These are phyloP conservation scores for Luperina testacea DNA, from an alignment of 2,888 invertebrate species.

Conservation along the genomic window DNA sequence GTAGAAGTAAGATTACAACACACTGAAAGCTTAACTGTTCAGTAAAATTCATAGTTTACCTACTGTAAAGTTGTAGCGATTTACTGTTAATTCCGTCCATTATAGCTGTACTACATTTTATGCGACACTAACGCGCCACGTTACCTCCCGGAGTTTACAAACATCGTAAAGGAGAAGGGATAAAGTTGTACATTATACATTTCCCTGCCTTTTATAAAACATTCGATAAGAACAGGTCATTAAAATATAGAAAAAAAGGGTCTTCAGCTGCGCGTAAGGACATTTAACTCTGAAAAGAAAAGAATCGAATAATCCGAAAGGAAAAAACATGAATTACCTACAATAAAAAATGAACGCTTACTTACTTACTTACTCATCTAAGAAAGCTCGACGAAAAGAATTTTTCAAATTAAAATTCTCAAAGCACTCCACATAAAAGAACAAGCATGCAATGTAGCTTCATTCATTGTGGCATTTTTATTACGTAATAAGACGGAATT, in stretches of 20 bases:
- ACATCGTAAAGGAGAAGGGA: slow-evolving; percentile 33
- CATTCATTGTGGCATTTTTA: slow-evolving; percentile 83
- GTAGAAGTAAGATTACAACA: slow-evolving; percentile 6
- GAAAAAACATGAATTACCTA: slow-evolving; percentile 54
- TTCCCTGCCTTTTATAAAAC: slow-evolving; percentile 14
- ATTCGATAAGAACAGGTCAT: slow-evolving; percentile 13
- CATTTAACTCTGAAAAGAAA: slow-evolving; percentile 41
- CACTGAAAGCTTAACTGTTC: slow-evolving; percentile 14
- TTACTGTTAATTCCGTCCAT: slow-evolving; percentile 44
- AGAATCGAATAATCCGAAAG: slow-evolving; percentile 47
- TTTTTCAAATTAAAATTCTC: slow-evolving; percentile 79
- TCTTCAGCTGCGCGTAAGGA: slow-evolving; percentile 27
- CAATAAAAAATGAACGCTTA: slow-evolving; percentile 58
- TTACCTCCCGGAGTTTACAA: slow-evolving; percentile 39
- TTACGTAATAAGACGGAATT: slow-evolving; percentile 82
- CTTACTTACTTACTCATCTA: slow-evolving; percentile 57
- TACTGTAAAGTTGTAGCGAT: slow-evolving; percentile 38
- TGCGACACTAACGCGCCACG: slow-evolving; percentile 28
- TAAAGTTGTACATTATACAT: slow-evolving; percentile 23
- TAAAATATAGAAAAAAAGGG: slow-evolving; percentile 33
- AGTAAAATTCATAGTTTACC: slow-evolving; percentile 32
- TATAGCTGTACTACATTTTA: slow-evolving; percentile 40
- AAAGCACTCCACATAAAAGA: slow-evolving; percentile 75
- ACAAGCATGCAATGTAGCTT: slow-evolving; percentile 70
- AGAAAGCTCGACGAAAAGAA: slow-evolving; percentile 67